Conservation (phyloP, 2,888 invertebrate species). For the Ctena decussata region DNA sequence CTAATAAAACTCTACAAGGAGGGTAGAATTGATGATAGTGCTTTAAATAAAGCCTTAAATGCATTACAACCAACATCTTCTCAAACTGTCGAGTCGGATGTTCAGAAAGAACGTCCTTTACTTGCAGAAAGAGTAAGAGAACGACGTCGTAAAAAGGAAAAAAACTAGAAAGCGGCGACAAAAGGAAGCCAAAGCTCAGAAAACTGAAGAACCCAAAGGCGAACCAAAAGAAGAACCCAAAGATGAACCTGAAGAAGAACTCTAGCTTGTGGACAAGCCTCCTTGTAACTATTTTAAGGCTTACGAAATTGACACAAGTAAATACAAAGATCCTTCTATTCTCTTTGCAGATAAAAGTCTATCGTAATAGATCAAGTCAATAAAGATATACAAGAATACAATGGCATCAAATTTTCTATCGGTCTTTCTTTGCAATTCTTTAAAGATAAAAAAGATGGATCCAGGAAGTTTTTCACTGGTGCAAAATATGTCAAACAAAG, state of each 20-base stretch:
- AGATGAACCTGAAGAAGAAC: not conserved
- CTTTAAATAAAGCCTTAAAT: not conserved
- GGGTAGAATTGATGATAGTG: not conserved
- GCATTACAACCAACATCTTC: not conserved
- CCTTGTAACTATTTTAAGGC: constrained; percentile 37
- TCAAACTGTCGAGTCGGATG: not conserved
- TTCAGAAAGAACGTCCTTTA: not conserved
- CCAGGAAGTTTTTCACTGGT: constrained; percentile 6
- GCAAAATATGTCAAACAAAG: not conserved
- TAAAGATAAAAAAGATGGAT: constrained; percentile 17
- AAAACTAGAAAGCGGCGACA: not conserved
- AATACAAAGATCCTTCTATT: constrained; percentile 35
- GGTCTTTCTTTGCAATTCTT: constrained; percentile 31
- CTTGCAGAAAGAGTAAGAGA: not conserved
- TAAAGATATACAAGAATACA: not conserved
- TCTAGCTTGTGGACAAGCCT: constrained; percentile 27
- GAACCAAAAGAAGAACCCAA: not conserved
- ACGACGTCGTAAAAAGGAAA: not conserved
- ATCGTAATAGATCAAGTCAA: constrained; percentile 19
- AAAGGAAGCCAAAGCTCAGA: not conserved
- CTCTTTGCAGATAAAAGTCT: constrained; percentile 33
- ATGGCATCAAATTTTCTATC: not conserved
- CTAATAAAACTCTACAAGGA: too few species aligned
- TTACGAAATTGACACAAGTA: constrained; percentile 18
- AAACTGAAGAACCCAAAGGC: not conserved